Conservation (phyloP, 2,113 vertebrate species). For the Puffinus mauretanicus region DNA sequence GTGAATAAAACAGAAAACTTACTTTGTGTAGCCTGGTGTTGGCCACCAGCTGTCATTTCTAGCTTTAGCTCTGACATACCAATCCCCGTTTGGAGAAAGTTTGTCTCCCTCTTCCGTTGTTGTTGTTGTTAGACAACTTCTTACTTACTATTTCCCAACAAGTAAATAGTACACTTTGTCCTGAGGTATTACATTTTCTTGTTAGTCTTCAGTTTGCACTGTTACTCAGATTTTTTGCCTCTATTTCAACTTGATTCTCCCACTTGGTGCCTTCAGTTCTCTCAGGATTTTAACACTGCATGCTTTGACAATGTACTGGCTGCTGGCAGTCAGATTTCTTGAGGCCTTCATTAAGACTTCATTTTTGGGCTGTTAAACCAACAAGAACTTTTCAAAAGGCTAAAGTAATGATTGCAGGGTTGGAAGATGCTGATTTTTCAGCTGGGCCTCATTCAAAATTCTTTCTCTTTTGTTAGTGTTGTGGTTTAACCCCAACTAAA, state of each 20-base stretch:
- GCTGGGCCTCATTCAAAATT: neutral
- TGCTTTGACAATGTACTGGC: neutral
- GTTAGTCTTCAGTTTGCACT: neutral
- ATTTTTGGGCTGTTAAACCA: neutral
- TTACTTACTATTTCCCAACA: neutral
- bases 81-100: neutral
- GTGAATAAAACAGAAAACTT: neutral
- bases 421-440: constrained; percentile 1
- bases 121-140: neutral
- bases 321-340: neutral
- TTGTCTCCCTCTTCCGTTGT: neutral
- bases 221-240: neutral
- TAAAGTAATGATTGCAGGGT: neutral
- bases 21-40: neutral
- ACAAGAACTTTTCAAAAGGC: neutral
- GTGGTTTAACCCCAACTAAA: neutral
- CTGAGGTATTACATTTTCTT: neutral
- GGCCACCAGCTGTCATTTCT: neutral
- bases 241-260: neutral
- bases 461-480: neutral
- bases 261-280: neutral
- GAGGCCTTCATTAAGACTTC: neutral
- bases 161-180: neutral
- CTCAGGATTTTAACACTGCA: neutral
- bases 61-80: neutral